These are phyloP conservation scores for Drosophila kuntzei DNA, from an alignment of 2,888 invertebrate genomes.

Conservation along the genomic window DNA sequence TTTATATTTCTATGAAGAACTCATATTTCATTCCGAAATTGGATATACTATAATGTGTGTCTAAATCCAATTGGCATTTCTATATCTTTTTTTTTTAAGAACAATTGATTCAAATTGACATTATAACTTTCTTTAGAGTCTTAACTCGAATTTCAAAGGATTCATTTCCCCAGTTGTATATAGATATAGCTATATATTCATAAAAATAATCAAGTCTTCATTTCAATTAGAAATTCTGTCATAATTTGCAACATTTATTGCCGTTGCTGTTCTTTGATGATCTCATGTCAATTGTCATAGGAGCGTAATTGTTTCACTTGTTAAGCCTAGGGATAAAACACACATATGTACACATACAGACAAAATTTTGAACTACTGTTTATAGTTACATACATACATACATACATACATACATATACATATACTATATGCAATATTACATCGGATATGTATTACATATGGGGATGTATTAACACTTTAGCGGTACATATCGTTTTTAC, in stretches of 20 bases:
- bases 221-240: not conserved
- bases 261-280: conserved; percentile 43
- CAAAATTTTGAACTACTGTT: conserved; percentile 22
- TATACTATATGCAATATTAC: conserved; percentile 6
- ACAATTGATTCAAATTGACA: too few relatives aligned
- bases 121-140: not conserved
- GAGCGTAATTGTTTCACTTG: conserved; percentile 43
- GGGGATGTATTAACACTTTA: conserved; percentile 48
- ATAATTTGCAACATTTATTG: conserved; percentile 10
- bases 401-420: too few relatives aligned
- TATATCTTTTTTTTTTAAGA: not conserved
- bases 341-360: not conserved
- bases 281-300: conserved; percentile 71
- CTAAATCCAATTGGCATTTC: not conserved
- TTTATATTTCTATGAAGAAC: not conserved
- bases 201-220: not conserved
- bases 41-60: not conserved
- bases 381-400: too few relatives aligned
- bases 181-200: conserved; percentile 5
- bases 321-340: conserved; percentile 25
- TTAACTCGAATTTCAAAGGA: not conserved
- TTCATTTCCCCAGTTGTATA: not conserved
- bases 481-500: conserved; percentile 72
- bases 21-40: not conserved
- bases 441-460: conserved; percentile 8